Conservation (phyloP, 1,140 invertebrate species). For the Eriosoma lanigerum region DNA sequence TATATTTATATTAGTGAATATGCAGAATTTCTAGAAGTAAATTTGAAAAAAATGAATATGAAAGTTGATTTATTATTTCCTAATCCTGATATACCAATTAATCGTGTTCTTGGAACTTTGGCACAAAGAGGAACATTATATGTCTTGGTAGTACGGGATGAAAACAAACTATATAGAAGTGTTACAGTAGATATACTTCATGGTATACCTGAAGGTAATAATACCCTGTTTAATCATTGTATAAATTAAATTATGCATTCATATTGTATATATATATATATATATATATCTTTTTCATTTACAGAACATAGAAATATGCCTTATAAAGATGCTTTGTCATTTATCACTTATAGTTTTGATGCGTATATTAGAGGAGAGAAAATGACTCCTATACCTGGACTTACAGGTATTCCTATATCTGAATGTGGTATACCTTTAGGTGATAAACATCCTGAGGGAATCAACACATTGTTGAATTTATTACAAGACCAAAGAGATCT, state of each 20-base stretch:
- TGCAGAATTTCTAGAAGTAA: conserved; percentile 82
- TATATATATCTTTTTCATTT: conserved; percentile 46
- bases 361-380: conserved; percentile 71
- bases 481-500: conserved; percentile 78
- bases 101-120: conserved; percentile 84
- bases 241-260: background rate
- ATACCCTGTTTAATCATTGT: too few species aligned
- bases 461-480: conserved; percentile 74
- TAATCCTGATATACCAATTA: conserved; percentile 82
- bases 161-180: conserved; percentile 82
- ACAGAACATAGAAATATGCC: conserved; percentile 93
- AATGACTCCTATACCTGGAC: conserved; percentile 53
- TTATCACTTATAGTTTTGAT: conserved; percentile 78
- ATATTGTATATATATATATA: background rate
- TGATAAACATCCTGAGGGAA: conserved; percentile 67
- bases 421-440: conserved; percentile 53
- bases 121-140: conserved; percentile 81
- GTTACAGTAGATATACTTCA: conserved; percentile 89
- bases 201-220: conserved; percentile 81
- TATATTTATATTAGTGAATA: conserved; percentile 69
- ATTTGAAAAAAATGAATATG: conserved; percentile 77
- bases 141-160: conserved; percentile 81
- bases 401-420: conserved; percentile 51
- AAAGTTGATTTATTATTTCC: conserved; percentile 85
- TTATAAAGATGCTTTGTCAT: conserved; percentile 80